A percentile compares a stretch with the other conserved stretches of the same genome.
Conservation (phyloP, 2,888 invertebrate species). For the Caenorhabditis wallacei region DNA sequence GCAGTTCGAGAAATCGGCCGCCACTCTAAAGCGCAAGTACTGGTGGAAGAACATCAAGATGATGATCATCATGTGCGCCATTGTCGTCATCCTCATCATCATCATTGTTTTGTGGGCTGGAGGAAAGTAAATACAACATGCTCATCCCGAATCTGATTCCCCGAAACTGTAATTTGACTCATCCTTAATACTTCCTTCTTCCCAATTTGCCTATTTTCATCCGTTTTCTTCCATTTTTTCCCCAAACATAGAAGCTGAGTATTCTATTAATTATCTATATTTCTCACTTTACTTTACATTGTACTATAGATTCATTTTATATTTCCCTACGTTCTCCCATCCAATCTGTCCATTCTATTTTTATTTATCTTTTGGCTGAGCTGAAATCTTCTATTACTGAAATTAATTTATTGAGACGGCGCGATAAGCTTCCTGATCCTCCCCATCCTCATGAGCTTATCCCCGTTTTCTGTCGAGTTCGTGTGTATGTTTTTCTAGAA, state of each 20-base stretch:
- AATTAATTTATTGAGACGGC: constrained; percentile 55
- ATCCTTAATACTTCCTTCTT: constrained; percentile 12
- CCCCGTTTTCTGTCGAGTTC: constrained; percentile 35
- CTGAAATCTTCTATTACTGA: constrained; percentile 53
- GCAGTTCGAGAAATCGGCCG: constrained; percentile 83
- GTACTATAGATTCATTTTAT: constrained; percentile 54
- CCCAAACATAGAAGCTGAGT: constrained; percentile 58
- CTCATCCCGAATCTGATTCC: neutral
- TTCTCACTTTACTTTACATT: constrained; percentile 29
- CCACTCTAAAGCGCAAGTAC: constrained; percentile 83
- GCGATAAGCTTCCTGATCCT: constrained; percentile 26
- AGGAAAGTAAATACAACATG: constrained; percentile 57
- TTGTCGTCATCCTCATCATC: constrained; percentile 79
- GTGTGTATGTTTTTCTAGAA: constrained; percentile 57
- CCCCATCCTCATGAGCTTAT: constrained; percentile 36
- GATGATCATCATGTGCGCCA: constrained; percentile 83
- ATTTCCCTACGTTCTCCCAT: constrained; percentile 12
- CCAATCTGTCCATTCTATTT: constrained; percentile 40
- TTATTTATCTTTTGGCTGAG: constrained; percentile 29
- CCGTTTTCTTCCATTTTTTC: constrained; percentile 32
- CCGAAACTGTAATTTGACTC: constrained; percentile 35
- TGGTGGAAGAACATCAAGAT: constrained; percentile 84
- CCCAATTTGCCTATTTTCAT: constrained; percentile 28
- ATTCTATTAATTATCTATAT: constrained; percentile 33
- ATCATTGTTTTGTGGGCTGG: constrained; percentile 82